Base-by-base conservation (phyloP, 2,888 invertebrate genomes). In the Scelioninae gen. 2 region DNA sequence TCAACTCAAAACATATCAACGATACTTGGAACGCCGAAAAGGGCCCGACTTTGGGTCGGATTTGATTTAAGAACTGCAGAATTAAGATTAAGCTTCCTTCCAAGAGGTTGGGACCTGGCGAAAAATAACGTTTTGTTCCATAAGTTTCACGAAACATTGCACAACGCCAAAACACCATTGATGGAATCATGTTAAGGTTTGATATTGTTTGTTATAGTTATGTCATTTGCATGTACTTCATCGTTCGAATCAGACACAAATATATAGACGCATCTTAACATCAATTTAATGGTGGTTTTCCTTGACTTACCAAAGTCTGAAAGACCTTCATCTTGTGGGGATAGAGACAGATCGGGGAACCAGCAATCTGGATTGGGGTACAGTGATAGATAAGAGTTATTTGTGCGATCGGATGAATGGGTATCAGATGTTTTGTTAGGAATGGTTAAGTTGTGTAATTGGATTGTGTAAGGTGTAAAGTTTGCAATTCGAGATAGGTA, bases 161-260 rank as follows among this genome's bases (percentile, higher is more conserved):
- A 78, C 74, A 78, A 76, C 52, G 61, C 55, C 45, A 69, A 48
- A 13, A 35, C 18, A 15, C 46, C 67, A 63, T 48, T 71, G 60
- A 77, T 69, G 73, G 53, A 72, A 60, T 72, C 67, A 72, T 74
- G 16, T 70, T 69, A 75, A 58, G 67, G 74, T 76, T 73, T 63
- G 58, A 68, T 68, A 68, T 68, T 68, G 63, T 73, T 73, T 71
- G 71, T 60, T 65, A 65, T 71, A 65, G 65, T 52, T 60, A 41
- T 64, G 33, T 65, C 68, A 73, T 68, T 68, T 65, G 63, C 73
- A 73, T 68, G 68, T 68, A 46, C 19, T 7, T 63, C 63, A 63
- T 68, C 15, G 55, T 45, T 69, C 60, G 10, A 50, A 45, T 71
- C 64, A 48, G 53, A 63, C n/a, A 53, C 15, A 58, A 45, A 60